Base-by-base conservation (phyloP, 2,888 invertebrate species). In the Limnephilus marmoratus region DNA sequence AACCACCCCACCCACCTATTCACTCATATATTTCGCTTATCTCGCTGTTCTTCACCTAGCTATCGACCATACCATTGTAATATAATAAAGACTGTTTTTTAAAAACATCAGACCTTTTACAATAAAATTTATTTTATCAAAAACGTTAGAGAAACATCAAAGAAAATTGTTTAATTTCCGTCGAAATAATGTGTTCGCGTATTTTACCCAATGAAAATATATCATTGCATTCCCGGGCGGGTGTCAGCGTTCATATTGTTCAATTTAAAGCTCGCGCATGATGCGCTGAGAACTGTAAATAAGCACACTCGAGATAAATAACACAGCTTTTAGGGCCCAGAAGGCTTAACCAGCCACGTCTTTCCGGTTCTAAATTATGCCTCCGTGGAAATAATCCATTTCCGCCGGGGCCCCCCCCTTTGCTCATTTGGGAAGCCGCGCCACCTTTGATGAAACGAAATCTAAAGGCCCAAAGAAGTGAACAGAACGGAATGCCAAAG, bases 381-480 rank as follows among this genome's bases (percentile, higher is more conserved):
- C 68, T 68, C 68, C 68, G n/a, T 68, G 68, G 45, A 24, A 49
- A 49, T 86, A 86, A 86, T 29, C 86, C 41, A 86, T 86, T 86
- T 45, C 86, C n/a, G 29, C 15, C 4, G 86, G 45, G 24, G 0
- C 7, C 45, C 41, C 85, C 45, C 13, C 24, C 41, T 41, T 12
- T 49, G 45, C 49, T 86, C 86, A 49, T 86, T 45, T 86, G 45
- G 24, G 45, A 49, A 37, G 83, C 86, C 29, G 37, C 45, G 86
- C 45, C 45, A 45, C 86, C 86, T 86, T 86, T 86, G 86, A 86
- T 45, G 45, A 86, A 86, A 45, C 45, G 45, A 29, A 29, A 86
- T 45, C 86, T 45, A 49, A 86, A 83, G 83, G 86, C 86, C 41
- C 49, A 49, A 86, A 86, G 83, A 83, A 83, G 37, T 83, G 34